Percentiles rank a stretch among this genome's conserved stretches.
Evolutionary conservation across 2,113 vertebrate species (phyloP).

Genomic region (Corvus hawaiiensis): DNA sequence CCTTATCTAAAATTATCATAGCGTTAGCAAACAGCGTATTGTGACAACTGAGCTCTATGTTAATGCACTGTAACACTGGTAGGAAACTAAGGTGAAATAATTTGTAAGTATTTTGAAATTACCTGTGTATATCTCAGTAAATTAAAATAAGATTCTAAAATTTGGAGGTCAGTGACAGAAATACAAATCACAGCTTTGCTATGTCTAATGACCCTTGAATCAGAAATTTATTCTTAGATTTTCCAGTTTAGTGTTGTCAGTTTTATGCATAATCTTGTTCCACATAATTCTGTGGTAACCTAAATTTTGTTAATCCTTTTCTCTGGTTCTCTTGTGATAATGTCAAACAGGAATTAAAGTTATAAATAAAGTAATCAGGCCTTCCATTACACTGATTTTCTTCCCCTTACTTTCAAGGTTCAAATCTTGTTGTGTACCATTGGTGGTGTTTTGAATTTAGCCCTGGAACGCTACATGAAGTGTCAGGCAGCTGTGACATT

Average conservation of each 20-base stretch:
- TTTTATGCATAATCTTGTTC: constrained; percentile 3
- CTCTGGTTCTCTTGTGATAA: neutral
- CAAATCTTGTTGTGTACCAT: neutral
- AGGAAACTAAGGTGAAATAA: neutral
- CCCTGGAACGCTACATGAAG: neutral
- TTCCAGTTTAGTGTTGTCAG: neutral
- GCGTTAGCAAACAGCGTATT: neutral
- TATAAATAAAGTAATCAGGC: neutral
- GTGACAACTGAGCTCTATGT: neutral
- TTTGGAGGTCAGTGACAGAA: neutral
- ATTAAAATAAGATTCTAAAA: neutral
- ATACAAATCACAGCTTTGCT: neutral
- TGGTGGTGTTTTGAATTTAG: neutral
- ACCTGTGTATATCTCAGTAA: neutral
- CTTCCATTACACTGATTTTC: neutral
- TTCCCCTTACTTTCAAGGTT: neutral
- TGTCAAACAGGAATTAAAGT: neutral
- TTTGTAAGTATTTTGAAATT: neutral
- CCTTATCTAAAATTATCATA: neutral
- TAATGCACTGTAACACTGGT: neutral
- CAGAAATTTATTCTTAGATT: neutral
- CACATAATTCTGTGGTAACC: neutral
- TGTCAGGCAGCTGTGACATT: neutral
- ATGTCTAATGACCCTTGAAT: neutral
- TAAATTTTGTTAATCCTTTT: constrained; percentile 12